Evolutionary conservation across 2,113 vertebrate genomes (phyloP), one percentile per base, ranked within the genome.

Genomic region (Microcebus tavaratra): DNA sequence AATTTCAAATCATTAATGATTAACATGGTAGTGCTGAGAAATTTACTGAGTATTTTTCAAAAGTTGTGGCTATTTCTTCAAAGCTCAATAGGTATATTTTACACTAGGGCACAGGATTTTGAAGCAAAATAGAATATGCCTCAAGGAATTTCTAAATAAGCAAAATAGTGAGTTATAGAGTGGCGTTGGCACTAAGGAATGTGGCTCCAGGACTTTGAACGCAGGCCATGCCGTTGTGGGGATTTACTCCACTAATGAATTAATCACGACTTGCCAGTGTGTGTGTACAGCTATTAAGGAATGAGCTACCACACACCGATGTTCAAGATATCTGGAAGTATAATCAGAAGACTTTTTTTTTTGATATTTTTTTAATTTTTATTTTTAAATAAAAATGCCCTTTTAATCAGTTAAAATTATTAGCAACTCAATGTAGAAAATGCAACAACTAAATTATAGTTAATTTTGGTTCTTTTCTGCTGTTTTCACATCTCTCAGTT

Each of bases 91-190:
- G 10, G 1, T 29, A 1, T 68, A 53, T 88, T 91, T 91, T 50
- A 84, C 29, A 34, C 13, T 21, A 25, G 25, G 87, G 59, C 42
- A 90, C 68, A 88, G 31, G 72, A 72, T 87, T 95, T 86, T 73
- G 90, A 96, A 97, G 48, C 45, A 72, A 67, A 96, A 50, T 45
- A 76, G 23, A 88, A 48, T 93, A 70, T 82, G 29, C 73, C 67
- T 93, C n/a, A 55, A 80, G 89, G 91, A 91, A 85, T 84, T 92
- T 94, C 59, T 73, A 39, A 42, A 63, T 65, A 82, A 85, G 78
- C 73, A 25, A 82, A 94, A 76, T 31, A 67, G 29, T 72, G 76
- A 95, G 63, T 45, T 84, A 59, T 2, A 50, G 55, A 23, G 34
- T 80, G 57, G 45, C 50, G 53, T 23, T 50, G 65, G 48, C 72